Conservation (phyloP, 1,140 invertebrate genomes). For the Bactericera cockerelli region DNA sequence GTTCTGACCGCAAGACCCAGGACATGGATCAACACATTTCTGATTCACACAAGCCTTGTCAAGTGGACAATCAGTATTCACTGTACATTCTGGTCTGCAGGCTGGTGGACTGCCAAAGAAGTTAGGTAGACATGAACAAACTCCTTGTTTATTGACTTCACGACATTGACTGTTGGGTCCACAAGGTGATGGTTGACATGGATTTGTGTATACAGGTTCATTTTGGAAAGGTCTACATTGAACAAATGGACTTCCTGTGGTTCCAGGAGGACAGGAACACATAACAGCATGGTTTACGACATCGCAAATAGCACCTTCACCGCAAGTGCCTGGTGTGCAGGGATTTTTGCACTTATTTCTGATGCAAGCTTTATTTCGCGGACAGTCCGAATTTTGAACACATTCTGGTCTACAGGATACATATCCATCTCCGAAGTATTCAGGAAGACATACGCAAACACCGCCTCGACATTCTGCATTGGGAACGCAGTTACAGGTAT, state of each 20-base stretch:
- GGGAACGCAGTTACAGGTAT: conserved; percentile 39
- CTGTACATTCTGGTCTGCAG: conserved; percentile 54
- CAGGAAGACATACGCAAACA: conserved; percentile 39
- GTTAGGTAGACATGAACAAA: conserved; percentile 50
- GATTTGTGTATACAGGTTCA: conserved; percentile 34
- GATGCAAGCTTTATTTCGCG: conserved; percentile 46
- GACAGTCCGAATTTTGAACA: conserved; percentile 42
- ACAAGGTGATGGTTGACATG: conserved; percentile 54
- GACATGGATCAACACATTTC: conserved; percentile 56
- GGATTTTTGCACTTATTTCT: conserved; percentile 56
- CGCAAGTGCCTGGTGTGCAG: conserved; percentile 44
- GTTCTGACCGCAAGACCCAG: conserved; percentile 52
- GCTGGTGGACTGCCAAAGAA: conserved; percentile 61
- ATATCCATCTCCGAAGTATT: conserved; percentile 46
- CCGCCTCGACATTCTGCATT: conserved; percentile 50
- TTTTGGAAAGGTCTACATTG: conserved; percentile 37
- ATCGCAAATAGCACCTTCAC: conserved; percentile 45
- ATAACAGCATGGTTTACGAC: conserved; percentile 52
- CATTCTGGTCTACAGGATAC: conserved; percentile 43
- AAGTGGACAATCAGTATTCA: conserved; percentile 50
- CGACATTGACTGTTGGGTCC: conserved; percentile 55
- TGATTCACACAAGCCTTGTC: conserved; percentile 49
- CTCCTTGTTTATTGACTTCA: conserved; percentile 44
- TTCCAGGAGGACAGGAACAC: conserved; percentile 46
- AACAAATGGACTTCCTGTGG: conserved; percentile 50